Evolutionary conservation across 2,797 vertebrate species (phyloP).

Genomic region (Pseudochirops corinnae): DNA sequence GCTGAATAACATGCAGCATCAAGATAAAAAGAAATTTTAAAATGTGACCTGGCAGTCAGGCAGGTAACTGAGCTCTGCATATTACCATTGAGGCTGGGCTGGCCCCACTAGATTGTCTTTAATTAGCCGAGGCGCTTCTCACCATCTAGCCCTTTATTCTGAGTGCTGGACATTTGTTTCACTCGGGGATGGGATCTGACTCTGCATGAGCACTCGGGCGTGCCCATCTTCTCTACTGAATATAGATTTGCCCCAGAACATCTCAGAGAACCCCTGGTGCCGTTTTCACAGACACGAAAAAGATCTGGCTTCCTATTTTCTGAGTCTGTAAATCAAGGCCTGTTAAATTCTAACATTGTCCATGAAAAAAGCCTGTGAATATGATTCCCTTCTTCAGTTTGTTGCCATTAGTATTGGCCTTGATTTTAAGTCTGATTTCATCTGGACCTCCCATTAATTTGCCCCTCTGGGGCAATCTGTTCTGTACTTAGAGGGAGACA

Average conservation of each 20-base stretch:
- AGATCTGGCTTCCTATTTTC: not conserved
- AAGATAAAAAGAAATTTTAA: conserved; percentile 79
- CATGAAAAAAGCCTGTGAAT: conserved; percentile 46
- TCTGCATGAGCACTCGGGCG: conserved; percentile 50
- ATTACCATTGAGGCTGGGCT: conserved; percentile 60
- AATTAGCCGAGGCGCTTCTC: conserved; percentile 68
- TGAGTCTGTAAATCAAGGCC: not conserved
- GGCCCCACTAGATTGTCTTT: conserved; percentile 67
- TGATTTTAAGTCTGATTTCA: conserved; percentile 63
- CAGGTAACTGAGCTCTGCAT: conserved; percentile 73
- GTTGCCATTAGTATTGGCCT: conserved; percentile 1
- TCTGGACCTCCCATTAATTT: conserved; percentile 56
- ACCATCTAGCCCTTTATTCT: conserved; percentile 48
- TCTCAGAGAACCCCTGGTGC: conserved; percentile 35
- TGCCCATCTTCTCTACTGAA: conserved; percentile 49
- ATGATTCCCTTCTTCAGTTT: conserved; percentile 54
- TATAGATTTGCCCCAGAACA: conserved; percentile 59
- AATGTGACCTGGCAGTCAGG: conserved; percentile 69
- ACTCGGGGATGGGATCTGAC: conserved; percentile 62
- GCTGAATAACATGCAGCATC: conserved; percentile 66
- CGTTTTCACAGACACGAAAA: not conserved
- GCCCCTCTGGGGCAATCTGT: not conserved
- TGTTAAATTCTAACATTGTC: not conserved
- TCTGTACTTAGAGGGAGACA: conserved; percentile 25
- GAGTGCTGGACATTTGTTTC: conserved; percentile 64